These are phyloP conservation scores for Coptodon rendalli DNA, from an alignment of 2,113 vertebrate species.

Conservation along the genomic window DNA sequence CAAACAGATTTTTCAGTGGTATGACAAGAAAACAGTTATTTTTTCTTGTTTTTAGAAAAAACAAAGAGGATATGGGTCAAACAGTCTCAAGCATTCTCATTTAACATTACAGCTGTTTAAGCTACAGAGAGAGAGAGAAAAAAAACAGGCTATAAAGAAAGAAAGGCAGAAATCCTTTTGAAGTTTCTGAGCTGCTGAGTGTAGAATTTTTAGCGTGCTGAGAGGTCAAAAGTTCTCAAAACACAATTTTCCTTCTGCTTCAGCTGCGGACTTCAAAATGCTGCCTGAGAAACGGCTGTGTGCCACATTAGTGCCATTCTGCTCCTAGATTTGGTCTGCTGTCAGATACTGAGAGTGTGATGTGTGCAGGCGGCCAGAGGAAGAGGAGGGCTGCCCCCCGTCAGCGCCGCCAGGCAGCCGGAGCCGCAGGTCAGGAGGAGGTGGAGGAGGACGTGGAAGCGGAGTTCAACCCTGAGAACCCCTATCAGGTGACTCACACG, in stretches of 20 bases:
- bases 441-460: slow-evolving; percentile 29
- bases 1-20: not conserved
- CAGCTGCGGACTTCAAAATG: slow-evolving; percentile 19
- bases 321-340: slow-evolving; percentile 34
- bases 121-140: not conserved
- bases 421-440: slow-evolving; percentile 25
- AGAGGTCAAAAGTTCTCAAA: slow-evolving; percentile 36
- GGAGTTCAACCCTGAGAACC: slow-evolving; percentile 84
- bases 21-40: not conserved
- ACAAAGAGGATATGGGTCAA: slow-evolving; percentile 24
- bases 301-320: slow-evolving; percentile 17
- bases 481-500: slow-evolving; percentile 75
- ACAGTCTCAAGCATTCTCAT: slow-evolving; percentile 8
- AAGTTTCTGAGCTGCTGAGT: slow-evolving; percentile 5
- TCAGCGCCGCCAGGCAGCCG: slow-evolving; percentile 64
- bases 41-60: not conserved
- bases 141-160: slow-evolving; percentile 18
- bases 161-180: slow-evolving; percentile 18
- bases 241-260: slow-evolving; percentile 21
- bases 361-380: slow-evolving; percentile 77
- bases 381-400: slow-evolving; percentile 75
- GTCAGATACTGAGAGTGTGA: slow-evolving; percentile 31
- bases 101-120: slow-evolving; percentile 20
- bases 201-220: slow-evolving; percentile 12
- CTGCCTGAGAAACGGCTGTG: not conserved